Base-by-base conservation (phyloP, 2,113 vertebrate species). In the Peromyscus maniculatus region DNA sequence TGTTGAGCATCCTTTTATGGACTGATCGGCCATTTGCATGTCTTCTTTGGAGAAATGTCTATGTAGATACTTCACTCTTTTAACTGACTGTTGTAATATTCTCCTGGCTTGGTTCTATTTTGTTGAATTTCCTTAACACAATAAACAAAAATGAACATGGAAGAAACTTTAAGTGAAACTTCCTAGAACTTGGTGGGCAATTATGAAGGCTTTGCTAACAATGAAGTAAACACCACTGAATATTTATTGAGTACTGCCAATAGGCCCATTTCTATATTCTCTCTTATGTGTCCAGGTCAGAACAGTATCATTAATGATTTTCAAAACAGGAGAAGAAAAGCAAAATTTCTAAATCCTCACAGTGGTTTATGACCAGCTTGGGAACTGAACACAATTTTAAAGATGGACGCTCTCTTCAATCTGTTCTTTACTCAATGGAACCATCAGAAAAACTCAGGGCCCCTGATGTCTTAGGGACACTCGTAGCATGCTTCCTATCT, bases 81-180 rank as follows among this genome's bases (percentile, higher is more conserved):
- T 36, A 80, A 94, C 28, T 36, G 11, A 75, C 71, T 55, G 69
- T 33, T 46, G 49, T 1, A 75, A 62, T 33, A 64, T 17, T 93
- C 55, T 88, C 80, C 57, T 39, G n/a, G 62, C 31, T 92, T 92
- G 57, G 57, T 59, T 91, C 59, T 89, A 36, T 57, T 86, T 94
- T 80, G 87, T 22, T 80, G n/a, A 82, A 88, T n/a, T 55, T 89
- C 75, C 66, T 46, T 80, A 55, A 91, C 84, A 36, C 77, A 55
- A 95, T 55, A 91, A 78, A 67, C 8, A 83, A 64, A 43, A 82
- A 69, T 17, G 1, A 89, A 62, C 72, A 31, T 46, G 79, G 93
- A 84, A 91, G 31, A 95, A 90, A 87, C 11, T 64, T 55, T 66
- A 72, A 93, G 49, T 78, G 90, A 79, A 95, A 80, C 10, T 80